Percentiles rank a stretch among this genome's conserved stretches.
Evolutionary conservation across 1,140 invertebrate species (phyloP).

Genomic region (Saxidomus purpurata): DNA sequence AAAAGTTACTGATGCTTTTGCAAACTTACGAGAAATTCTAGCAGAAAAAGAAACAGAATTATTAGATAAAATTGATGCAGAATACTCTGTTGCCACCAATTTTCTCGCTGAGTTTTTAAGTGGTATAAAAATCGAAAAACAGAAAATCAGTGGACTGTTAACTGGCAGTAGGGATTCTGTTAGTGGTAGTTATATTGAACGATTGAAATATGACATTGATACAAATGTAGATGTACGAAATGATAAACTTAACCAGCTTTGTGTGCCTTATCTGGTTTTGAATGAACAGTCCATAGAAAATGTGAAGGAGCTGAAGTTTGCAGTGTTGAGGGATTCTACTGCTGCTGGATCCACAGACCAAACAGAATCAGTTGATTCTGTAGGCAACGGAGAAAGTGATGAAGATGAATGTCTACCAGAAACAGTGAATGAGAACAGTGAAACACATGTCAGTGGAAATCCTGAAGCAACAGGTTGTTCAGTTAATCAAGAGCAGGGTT

Average conservation of each 20-base stretch:
- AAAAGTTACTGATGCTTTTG: conserved; percentile 22
- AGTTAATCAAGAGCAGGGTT: too few species aligned
- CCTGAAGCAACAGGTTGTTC: background rate
- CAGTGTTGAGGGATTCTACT: background rate
- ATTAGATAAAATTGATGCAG: conserved; percentile 17
- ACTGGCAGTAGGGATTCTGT: background rate
- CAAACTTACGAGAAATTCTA: conserved; percentile 19
- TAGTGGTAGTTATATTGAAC: background rate
- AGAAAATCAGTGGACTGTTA: background rate
- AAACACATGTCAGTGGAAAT: background rate
- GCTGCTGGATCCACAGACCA: background rate
- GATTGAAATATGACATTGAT: background rate
- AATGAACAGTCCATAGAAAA: background rate
- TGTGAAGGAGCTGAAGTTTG: background rate
- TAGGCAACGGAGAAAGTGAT: too few species aligned
- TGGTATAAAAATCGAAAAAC: background rate
- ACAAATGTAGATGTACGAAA: background rate
- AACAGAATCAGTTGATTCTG: background rate
- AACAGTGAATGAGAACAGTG: too few species aligned
- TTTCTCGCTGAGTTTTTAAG: background rate
- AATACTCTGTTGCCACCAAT: background rate
- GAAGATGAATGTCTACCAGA: background rate
- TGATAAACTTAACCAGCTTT: background rate
- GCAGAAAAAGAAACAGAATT: conserved; percentile 24
- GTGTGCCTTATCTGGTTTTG: background rate